Evolutionary conservation across 2,797 vertebrate species (phyloP).

Genomic region (Phataginus tricuspis): DNA sequence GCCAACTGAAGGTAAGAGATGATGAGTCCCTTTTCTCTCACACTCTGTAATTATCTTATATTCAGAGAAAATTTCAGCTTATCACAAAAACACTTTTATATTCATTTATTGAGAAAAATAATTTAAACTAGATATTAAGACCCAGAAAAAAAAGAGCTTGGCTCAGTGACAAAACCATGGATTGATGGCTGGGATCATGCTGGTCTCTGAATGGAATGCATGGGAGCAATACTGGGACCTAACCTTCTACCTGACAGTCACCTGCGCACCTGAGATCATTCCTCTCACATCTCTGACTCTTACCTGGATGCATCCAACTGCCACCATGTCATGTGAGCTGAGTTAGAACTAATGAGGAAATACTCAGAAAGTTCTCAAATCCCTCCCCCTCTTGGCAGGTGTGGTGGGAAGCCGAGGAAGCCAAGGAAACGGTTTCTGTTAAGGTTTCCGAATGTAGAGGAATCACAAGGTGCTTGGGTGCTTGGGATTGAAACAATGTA

Average conservation of each 20-base stretch:
- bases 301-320: neutral
- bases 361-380: too few species aligned
- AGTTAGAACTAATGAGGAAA: neutral
- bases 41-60: constrained; percentile 71
- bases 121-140: constrained; percentile 13
- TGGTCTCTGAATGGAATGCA: neutral
- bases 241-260: neutral
- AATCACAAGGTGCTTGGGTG: too few species aligned
- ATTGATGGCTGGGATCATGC: neutral
- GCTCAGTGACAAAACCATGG: neutral
- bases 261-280: neutral
- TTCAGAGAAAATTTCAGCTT: neutral
- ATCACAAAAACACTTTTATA: constrained; percentile 26
- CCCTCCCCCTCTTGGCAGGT: too few species aligned
- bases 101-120: constrained; percentile 17
- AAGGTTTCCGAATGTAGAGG: too few species aligned
- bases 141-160: neutral
- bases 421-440: too few species aligned
- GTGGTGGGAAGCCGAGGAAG: too few species aligned
- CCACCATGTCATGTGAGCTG: neutral
- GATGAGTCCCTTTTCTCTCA: neutral
- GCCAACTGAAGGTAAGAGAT: constrained; percentile 30
- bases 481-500: too few species aligned
- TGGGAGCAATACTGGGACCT: neutral
- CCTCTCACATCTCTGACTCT: neutral